Base-by-base conservation (phyloP, 2,113 vertebrate species). In the Rattus rattus region DNA sequence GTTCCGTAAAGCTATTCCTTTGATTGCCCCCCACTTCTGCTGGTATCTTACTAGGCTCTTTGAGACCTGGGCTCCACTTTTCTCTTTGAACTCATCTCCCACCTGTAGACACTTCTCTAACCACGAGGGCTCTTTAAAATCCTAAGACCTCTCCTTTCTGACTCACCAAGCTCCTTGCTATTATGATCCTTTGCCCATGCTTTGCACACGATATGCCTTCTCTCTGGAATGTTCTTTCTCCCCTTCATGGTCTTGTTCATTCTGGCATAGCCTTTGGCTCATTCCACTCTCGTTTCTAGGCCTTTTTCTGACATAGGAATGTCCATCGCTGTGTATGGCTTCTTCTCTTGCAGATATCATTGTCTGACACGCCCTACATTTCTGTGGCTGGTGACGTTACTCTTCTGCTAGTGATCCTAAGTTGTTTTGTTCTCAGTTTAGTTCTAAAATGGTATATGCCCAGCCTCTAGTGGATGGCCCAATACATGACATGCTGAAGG, bases 401-500 rank as follows among this genome's bases (percentile, higher is more conserved):
- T 39, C 91, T 92, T 26, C 11, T 14, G 2, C 3, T 63, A 72
- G 26, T 7, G 54, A 47, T 43, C 54, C 73, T 33, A 92, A 36
- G 24, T 12, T 94, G n/a, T 77, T 97, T 95, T 90, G 52, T 1
- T 88, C 5, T 88, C 65, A 17, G 36, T 54, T 70, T 92, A 72
- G 61, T 54, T 88, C 11, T 39, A 90, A 26, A 92, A 86, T 77
- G 28, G 59, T 14, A n/a, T 84, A 56, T 43, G 61, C 3, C 2
- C 72, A 73, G 24, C 5, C 2, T 26, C 76, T 33, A 80, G 24
- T 61, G 30, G 54, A 75, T 8, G 61, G 17, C 79, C 65, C 17
- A 70, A 7, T 70, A 85, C 72, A 61, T 86, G 56, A 2, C 3
- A 49, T 52, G 11, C 69, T 10, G 93, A 69, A 79, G 77, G 61